These are phyloP conservation scores for Chloebia gouldiae DNA, from an alignment of 2,113 vertebrate genomes.

Conservation along the genomic window DNA sequence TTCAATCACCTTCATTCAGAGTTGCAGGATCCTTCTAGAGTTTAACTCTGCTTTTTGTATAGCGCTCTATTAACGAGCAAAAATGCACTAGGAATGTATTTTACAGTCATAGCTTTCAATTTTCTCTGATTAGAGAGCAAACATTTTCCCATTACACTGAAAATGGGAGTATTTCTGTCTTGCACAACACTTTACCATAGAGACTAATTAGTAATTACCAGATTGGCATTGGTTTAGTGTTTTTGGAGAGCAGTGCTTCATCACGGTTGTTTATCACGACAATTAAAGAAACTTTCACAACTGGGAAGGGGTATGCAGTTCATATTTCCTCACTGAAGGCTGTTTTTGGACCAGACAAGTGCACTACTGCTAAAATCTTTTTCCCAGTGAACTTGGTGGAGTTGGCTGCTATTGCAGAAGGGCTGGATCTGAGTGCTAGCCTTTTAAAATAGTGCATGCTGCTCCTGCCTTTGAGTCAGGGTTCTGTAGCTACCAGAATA, in stretches of 20 bases:
- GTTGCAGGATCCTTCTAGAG: conserved; percentile 27
- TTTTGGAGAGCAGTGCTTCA: conserved; percentile 40
- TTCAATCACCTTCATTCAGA: conserved; percentile 46
- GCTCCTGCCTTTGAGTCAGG: neutral
- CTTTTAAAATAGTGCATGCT: neutral
- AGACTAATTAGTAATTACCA: conserved; percentile 36
- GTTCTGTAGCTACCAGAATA: neutral
- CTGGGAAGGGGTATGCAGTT: neutral
- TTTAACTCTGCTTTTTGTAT: neutral
- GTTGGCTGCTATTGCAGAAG: neutral
- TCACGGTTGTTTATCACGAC: neutral
- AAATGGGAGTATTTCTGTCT: conserved; percentile 35
- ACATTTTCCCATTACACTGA: neutral
- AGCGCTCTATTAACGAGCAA: neutral
- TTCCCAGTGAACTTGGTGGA: neutral
- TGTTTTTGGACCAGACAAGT: conserved; percentile 9
- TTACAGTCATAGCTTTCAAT: conserved; percentile 19
- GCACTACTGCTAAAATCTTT: neutral
- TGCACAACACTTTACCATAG: neutral
- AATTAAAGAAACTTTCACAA: conserved; percentile 33
- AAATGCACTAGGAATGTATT: neutral
- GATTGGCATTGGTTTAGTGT: neutral
- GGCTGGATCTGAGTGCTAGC: neutral
- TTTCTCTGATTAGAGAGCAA: conserved; percentile 23
- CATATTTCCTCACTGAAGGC: neutral